Percentiles rank a stretch among this genome's conserved stretches.
Conservation (phyloP, 2,888 invertebrate species). For the Aphidoletes aphidimyza region DNA sequence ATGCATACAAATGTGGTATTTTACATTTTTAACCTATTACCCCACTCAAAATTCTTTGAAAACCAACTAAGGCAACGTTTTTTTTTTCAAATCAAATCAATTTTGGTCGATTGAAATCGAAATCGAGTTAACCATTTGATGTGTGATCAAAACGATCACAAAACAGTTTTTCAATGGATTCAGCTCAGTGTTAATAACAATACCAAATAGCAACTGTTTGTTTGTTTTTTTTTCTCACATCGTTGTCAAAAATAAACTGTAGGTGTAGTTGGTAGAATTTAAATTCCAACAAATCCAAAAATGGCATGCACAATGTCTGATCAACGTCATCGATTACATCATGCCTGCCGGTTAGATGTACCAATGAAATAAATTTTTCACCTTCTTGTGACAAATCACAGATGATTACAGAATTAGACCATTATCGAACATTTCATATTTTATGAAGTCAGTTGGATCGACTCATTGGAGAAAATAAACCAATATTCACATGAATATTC, state of each 20-base stretch:
- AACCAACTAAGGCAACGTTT: background rate
- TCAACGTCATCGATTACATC: slow-evolving; percentile 42
- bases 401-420: background rate
- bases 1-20: background rate
- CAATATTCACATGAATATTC: too few relatives aligned
- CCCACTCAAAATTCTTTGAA: background rate
- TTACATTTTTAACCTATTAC: background rate
- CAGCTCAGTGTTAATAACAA: too few relatives aligned
- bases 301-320: background rate
- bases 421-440: background rate
- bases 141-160: too few relatives aligned
- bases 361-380: background rate
- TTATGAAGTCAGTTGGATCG: too few relatives aligned
- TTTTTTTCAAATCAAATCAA: too few relatives aligned
- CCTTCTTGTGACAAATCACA: background rate
- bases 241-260: too few relatives aligned
- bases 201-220: too few relatives aligned
- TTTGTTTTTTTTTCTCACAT: too few relatives aligned
- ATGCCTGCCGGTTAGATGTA: background rate
- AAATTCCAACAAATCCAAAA: background rate
- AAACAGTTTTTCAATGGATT: too few relatives aligned
- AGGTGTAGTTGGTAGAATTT: background rate
- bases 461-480: too few relatives aligned
- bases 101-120: background rate
- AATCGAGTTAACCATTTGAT: too few relatives aligned